Percentiles rank a stretch among this genome's conserved stretches.
phyloP scores from a whole-genome alignment of 53 echinoderm and acorn worm genomes.

The Echinarachnius parma region DNA sequence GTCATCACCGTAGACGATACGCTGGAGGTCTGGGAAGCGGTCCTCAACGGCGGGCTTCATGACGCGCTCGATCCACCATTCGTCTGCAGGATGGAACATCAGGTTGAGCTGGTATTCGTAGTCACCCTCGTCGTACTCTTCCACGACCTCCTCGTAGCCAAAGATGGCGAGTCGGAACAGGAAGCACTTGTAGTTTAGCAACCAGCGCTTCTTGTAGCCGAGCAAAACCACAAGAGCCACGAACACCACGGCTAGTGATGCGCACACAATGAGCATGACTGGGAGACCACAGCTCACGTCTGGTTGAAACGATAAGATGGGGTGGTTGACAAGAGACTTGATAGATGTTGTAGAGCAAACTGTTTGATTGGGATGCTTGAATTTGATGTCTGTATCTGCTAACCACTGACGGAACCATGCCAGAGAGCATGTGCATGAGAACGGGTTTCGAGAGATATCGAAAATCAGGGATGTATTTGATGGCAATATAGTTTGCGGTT shows the following conservation, averaged over 20 bases:
- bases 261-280: background rate
- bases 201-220: conserved; percentile 22
- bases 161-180: conserved; percentile 14
- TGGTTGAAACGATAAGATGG: conserved; percentile 15
- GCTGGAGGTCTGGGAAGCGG: conserved; percentile 5
- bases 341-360: conserved; percentile 2
- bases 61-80: conserved; percentile 1
- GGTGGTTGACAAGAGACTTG: background rate
- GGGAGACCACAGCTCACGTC: conserved; percentile 2
- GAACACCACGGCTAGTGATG: background rate
- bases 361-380: conserved; percentile 22
- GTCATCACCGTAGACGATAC: conserved; percentile 13
- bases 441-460: conserved; percentile 16
- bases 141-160: conserved; percentile 18
- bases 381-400: background rate
- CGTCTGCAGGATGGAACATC: conserved; percentile 15
- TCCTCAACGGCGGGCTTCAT: conserved; percentile 25
- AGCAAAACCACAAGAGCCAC: background rate
- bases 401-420: conserved; percentile 20
- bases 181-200: conserved; percentile 24
- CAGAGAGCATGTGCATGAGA: conserved; percentile 16
- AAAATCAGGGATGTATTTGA: conserved; percentile 8
- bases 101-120: conserved; percentile 19
- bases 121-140: conserved; percentile 8
- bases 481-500: conserved; percentile 4